These are phyloP conservation scores for Arothron firmamentum DNA, from an alignment of 2,113 vertebrate genomes.

Conservation along the genomic window DNA sequence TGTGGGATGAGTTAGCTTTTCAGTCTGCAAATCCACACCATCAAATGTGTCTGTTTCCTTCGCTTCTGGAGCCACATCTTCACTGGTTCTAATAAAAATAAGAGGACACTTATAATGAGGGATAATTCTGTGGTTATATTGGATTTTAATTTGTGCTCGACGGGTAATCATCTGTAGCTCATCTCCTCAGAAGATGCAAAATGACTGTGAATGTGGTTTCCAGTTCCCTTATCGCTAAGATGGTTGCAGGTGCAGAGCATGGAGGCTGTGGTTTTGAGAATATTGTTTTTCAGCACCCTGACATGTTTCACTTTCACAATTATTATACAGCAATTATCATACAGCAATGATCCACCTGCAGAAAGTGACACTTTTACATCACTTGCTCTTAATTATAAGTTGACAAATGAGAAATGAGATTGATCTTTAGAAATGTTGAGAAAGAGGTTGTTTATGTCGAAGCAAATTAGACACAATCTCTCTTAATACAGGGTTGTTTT, in stretches of 20 bases:
- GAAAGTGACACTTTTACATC: too few species aligned
- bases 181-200: background rate
- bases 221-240: slow-evolving; percentile 1
- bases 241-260: slow-evolving; percentile 34
- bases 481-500: slow-evolving; percentile 31
- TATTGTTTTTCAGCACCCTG: background rate
- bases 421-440: slow-evolving; percentile 5
- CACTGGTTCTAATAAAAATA: slow-evolving; percentile 49
- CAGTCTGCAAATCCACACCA: slow-evolving; percentile 59
- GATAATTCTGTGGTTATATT: too few species aligned
- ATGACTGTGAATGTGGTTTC: slow-evolving; percentile 13
- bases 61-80: slow-evolving; percentile 47
- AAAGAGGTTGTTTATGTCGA: background rate
- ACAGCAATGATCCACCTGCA: too few species aligned
- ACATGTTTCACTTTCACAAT: slow-evolving; percentile 4
- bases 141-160: background rate
- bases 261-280: background rate
- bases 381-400: too few species aligned
- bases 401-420: background rate
- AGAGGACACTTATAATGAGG: background rate
- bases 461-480: too few species aligned
- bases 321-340: background rate
- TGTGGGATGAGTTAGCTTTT: slow-evolving; percentile 75
- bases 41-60: slow-evolving; percentile 64
- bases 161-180: background rate